A percentile compares a stretch with the other conserved stretches of the same genome.
These are phyloP conservation scores for Hypsibius dujardini DNA, from an alignment of 1,140 invertebrate genomes.

Conservation along the genomic window DNA sequence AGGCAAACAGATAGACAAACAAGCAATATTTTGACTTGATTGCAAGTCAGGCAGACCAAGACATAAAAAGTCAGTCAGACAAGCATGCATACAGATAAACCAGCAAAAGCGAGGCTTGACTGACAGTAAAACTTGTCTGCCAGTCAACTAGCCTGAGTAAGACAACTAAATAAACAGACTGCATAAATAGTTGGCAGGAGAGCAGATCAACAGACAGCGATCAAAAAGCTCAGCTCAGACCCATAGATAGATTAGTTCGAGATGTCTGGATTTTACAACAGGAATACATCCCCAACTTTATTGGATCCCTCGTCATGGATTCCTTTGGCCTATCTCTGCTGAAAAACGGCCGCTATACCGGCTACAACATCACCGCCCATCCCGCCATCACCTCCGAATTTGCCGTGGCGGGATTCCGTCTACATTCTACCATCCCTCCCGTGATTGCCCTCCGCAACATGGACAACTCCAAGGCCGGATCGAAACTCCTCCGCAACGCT, in stretches of 20 bases:
- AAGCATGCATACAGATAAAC: no score
- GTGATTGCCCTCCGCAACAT: conserved; percentile 5
- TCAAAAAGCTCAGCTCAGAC: no score
- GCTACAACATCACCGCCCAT: conserved; percentile 3
- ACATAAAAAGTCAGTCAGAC: no score
- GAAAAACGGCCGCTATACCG: not conserved
- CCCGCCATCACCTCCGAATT: conserved; percentile 15
- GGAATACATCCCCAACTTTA: not conserved
- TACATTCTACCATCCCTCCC: conserved; percentile 2
- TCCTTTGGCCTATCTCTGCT: not conserved
- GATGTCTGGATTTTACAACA: not conserved
- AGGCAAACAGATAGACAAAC: no score
- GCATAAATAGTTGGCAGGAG: not conserved
- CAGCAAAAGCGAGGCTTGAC: no score
- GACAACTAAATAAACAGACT: not conserved
- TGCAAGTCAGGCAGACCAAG: no score
- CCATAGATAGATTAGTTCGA: no score
- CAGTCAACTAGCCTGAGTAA: not conserved
- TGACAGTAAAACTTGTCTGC: conserved; percentile 22
- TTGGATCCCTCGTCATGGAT: not conserved
- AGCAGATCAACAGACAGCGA: no score
- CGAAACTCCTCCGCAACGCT: not conserved
- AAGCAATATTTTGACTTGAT: no score
- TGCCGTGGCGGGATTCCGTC: conserved; percentile 8
- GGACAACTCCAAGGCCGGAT: not conserved